phyloP scores from a whole-genome alignment of 2,113 vertebrate species.

The Microcebus lehilahytsara region DNA sequence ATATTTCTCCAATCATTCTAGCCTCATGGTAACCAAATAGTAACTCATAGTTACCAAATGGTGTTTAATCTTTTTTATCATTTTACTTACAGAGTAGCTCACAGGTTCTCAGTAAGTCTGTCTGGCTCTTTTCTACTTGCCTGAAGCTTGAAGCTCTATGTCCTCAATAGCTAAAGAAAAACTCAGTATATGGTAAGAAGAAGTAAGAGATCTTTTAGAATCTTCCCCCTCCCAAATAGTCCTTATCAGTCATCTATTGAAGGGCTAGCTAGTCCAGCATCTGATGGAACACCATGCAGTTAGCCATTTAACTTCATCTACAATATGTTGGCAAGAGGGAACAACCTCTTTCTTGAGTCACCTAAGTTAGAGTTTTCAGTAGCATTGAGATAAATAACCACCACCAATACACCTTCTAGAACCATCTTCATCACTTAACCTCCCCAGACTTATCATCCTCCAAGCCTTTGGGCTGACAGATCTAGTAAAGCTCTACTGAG shows the following conservation, averaged over 20 bases:
- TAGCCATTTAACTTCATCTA: not conserved
- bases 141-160: not conserved
- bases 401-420: not conserved
- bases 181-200: not conserved
- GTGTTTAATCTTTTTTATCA: not conserved
- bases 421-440: not conserved
- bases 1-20: not conserved
- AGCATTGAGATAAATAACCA: not conserved
- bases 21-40: not conserved
- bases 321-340: not conserved
- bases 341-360: not conserved
- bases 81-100: not conserved
- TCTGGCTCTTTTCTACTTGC: not conserved
- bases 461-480: not conserved
- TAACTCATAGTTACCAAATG: not conserved
- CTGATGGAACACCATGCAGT: not conserved
- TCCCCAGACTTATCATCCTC: not conserved
- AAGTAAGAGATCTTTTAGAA: not conserved
- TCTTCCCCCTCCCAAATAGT: not conserved
- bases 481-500: not conserved
- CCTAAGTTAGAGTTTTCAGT: not conserved
- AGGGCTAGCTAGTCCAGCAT: fast-evolving
- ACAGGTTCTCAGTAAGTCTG: not conserved
- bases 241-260: not conserved
- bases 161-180: not conserved